Evolutionary conservation across 92 coral and sea anemone genomes (phyloP).

Genomic region (Umimayanthus chanpuru): DNA sequence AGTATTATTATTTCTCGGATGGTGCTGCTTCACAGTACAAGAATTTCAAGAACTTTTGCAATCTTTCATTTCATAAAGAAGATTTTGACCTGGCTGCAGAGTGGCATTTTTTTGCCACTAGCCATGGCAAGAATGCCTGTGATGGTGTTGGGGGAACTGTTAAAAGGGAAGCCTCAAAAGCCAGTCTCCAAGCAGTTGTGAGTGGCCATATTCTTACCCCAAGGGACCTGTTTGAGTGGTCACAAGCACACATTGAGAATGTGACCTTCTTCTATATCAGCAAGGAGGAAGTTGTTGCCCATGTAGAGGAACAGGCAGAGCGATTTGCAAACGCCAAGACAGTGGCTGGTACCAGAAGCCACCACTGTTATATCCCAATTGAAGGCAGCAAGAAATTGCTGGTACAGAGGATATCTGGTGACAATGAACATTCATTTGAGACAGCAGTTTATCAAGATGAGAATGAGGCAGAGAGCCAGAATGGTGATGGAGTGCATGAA

Average conservation of each 20-base stretch:
- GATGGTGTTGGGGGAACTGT: not conserved
- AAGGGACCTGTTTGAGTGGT: not conserved
- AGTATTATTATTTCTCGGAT: no score
- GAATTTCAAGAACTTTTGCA: no score
- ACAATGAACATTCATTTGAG: not conserved
- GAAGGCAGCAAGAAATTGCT: not conserved
- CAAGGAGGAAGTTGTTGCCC: not conserved
- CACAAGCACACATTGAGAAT: not conserved
- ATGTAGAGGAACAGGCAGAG: not conserved
- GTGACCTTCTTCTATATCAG: not conserved
- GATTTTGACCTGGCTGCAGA: no score
- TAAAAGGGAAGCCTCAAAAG: not conserved
- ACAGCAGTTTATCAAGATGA: not conserved
- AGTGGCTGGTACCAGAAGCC: slow-evolving; percentile 26
- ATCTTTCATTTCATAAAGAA: no score
- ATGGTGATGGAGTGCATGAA: not conserved
- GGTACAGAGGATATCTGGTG: slow-evolving; percentile 17
- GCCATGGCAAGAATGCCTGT: no score
- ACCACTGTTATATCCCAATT: not conserved
- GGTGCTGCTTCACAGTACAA: no score
- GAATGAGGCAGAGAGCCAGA: not conserved
- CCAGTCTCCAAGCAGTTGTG: not conserved
- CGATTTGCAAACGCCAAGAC: not conserved
- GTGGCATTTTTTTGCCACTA: no score
- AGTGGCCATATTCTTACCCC: not conserved